These are phyloP conservation scores for Potamilus streckersoni DNA, from an alignment of 1,140 invertebrate species.

Conservation along the genomic window DNA sequence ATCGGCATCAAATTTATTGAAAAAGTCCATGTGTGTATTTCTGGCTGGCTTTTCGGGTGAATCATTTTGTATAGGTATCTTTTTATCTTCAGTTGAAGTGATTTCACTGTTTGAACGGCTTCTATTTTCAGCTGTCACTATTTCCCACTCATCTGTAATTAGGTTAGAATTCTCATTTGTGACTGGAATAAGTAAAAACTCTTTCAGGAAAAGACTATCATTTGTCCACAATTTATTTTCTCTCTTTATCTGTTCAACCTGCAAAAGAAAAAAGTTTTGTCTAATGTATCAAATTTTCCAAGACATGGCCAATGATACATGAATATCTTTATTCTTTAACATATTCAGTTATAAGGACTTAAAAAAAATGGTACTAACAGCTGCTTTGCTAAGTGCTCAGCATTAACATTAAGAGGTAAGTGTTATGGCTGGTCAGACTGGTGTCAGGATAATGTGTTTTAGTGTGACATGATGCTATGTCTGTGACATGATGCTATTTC, in stretches of 20 bases:
- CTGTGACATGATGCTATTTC: no score
- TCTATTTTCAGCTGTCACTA: constrained; percentile 28
- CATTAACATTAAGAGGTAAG: no score
- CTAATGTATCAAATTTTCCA: no score
- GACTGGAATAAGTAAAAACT: constrained; percentile 51
- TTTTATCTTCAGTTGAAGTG: constrained; percentile 2
- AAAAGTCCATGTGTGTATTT: constrained; percentile 44
- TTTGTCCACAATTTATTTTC: constrained; percentile 61
- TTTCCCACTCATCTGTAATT: constrained; percentile 40
- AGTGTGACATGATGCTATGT: no score
- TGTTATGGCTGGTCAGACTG: no score
- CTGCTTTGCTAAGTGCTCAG: no score
- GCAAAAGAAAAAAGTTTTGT: constrained; percentile 14
- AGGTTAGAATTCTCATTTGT: constrained; percentile 35
- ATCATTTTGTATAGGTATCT: background rate
- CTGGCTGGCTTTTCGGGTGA: constrained; percentile 4
- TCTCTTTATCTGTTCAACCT: constrained; percentile 52
- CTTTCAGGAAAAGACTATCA: constrained; percentile 54
- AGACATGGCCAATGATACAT: no score
- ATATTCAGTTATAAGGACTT: no score
- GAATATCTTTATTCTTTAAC: no score
- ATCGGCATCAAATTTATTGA: constrained; percentile 56
- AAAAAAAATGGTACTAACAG: no score
- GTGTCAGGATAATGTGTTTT: no score
- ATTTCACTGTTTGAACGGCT: constrained; percentile 31